Evolutionary conservation across 2,888 invertebrate genomes (phyloP), one percentile per base, ranked within the genome.

Genomic region (Siphonodentalium dalli): DNA sequence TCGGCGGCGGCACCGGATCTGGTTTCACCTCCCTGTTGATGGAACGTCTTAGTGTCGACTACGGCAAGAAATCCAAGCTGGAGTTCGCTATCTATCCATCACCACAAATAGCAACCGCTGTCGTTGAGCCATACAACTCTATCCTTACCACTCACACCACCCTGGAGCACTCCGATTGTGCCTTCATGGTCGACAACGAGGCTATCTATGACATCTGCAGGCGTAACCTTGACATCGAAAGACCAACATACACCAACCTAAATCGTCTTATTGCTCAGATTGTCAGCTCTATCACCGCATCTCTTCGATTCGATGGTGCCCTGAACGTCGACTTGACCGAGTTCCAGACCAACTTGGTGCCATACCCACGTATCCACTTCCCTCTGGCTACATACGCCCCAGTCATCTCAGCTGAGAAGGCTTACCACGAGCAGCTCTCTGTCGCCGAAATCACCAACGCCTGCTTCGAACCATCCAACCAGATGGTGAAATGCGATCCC

Each of bases 321-420:
- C 18, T 48, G 26, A 48, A 48, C 35, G 48, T 48, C 0, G 83
- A 83, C 63, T 61, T 83, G 47, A 83, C 80, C 9, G 83, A 83
- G 63, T 83, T 83, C 63, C 83, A 82, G 68, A 78, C 78, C 29
- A 78, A 65, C 34, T 49, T 69, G 47, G 65, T 68, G 45, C 95
- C 95, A 0, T 95, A 92, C 80, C 94, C 95, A 0, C 85, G 94
- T 49, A 93, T 96, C 67, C 94, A 95, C 81, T 93, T 92, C 81
- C 92, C 92, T 0, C 80, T 93, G 39, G 82, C 56, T 90, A 84
- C 94, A 6, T 93, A 93, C 80, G 92, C 93, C 26, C 93, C 93
- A 18, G 91, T 93, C 75, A 92, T 94, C 83, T 92, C 92, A 1
- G 92, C 93, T 56, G 93, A 93, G 84, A 93, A 93, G 84, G 93